Evolutionary conservation across 1,140 invertebrate species (phyloP).

Genomic region (Psilanteris sp.): DNA sequence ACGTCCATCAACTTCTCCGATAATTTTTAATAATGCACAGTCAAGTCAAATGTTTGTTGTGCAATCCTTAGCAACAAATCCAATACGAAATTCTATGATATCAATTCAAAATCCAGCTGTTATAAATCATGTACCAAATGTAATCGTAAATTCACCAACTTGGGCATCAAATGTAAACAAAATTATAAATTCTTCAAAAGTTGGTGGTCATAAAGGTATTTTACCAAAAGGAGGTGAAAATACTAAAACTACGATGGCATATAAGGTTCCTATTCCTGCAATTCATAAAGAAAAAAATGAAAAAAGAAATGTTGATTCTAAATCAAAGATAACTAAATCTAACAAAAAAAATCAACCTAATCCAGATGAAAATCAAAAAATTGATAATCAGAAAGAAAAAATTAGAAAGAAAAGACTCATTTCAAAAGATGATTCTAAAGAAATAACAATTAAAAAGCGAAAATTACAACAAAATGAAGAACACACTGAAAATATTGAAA

Average conservation of each 20-base stretch:
- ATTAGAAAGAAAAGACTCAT: neutral
- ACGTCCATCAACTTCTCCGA: conserved; percentile 68
- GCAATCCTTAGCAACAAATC: conserved; percentile 72
- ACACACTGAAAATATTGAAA: conserved; percentile 2
- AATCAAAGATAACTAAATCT: conserved; percentile 63
- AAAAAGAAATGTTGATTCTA: conserved; percentile 70
- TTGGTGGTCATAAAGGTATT: conserved; percentile 75
- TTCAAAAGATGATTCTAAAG: conserved; percentile 5
- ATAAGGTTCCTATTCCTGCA: conserved; percentile 86
- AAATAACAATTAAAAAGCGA: conserved; percentile 4
- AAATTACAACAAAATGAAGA: conserved; percentile 9
- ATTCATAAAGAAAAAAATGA: conserved; percentile 78
- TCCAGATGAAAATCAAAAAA: conserved; percentile 53
- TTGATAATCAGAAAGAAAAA: conserved; percentile 11
- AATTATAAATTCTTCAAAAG: conserved; percentile 75
- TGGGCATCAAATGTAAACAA: conserved; percentile 77
- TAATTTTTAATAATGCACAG: conserved; percentile 75
- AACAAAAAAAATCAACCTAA: conserved; percentile 31
- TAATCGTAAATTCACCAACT: conserved; percentile 73
- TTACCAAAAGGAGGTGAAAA: conserved; percentile 77
- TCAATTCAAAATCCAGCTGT: conserved; percentile 72
- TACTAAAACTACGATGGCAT: conserved; percentile 84
- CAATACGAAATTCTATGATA: conserved; percentile 70
- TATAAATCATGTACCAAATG: conserved; percentile 73
- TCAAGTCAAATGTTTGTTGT: conserved; percentile 78